Evolutionary conservation across 1,140 invertebrate genomes (phyloP), one percentile per base, ranked within the genome.

Genomic region (Coelopa frigida): DNA sequence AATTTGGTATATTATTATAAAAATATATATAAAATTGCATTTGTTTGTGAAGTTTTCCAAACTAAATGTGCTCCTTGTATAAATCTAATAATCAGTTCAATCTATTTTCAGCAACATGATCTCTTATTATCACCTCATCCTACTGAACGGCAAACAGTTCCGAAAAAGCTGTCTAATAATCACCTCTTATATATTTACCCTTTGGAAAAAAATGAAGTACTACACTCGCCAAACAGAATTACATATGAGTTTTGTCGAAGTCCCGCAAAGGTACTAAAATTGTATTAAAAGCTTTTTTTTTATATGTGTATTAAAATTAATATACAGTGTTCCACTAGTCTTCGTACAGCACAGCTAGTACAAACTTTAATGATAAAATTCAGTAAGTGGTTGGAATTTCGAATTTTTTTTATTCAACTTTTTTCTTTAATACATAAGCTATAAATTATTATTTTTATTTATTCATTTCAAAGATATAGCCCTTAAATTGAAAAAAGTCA

Each of bases 201-300:
- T 78, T 86, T 56, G 78, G 78, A 75, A 61, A 60, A 75, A 53
- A 61, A 57, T 49, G 64, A 23, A 47, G 60, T 53, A 44, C 56
- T 55, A 42, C 57, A 55, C 31, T 72, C 68, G 45, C 71, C 74
- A 18, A 73, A 73, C 46, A 74, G 76, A 49, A 73, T 90, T 51
- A 83, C 82, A 36, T 97, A 94, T 71, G 83, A 82, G 51, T 92
- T 97, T 67, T 88, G 83, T 66, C 78, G 82, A 44, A 95, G 91
- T 73, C 90, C 92, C 12, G 86, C 88, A 46, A 91, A 92, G 79
- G 88, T 91, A 74, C n/a, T n/a, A n/a, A n/a, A 64, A 58, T 58
- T 31, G 2, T 50, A 41, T 49, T 54, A 46, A n/a, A 41, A 47
- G 35, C 24, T 29, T 21, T 37, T n/a, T 24, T 21, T 27, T 20